Evolutionary conservation across 2,888 invertebrate species (phyloP), one percentile per base, ranked within the genome.

Genomic region (Tanytarsus gracilentus): DNA sequence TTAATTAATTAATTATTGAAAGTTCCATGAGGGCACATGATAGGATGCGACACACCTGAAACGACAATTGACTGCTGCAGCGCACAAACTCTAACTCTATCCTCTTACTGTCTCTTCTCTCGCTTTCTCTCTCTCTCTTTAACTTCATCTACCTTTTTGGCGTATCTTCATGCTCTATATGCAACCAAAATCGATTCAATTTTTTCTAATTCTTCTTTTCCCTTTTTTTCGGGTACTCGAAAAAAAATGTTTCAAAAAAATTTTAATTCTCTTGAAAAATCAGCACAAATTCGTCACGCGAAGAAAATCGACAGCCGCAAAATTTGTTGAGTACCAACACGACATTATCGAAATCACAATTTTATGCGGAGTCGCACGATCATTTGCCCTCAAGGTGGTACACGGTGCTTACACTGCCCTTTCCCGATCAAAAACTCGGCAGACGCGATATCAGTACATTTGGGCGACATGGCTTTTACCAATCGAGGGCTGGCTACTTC

Each of bases 401-500:
- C 79, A 91, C 90, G 64, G 83, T 92, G 69, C 82, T 92, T 74
- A 92, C 92, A 66, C 80, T 92, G 70, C 92, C 92, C 66, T 93
- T 93, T 78, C 90, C 91, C 69, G 92, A 93, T 79, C 91, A 92
- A 79, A 91, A 90, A 74, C 84, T 92, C 69, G 92, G 89, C 67
- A 78, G 90, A 70, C 81, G 92, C 64, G 90, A 92, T 76, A 76
- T 81, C 66, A 77, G 74, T 68, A 78, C 76, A 62, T 78, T 76
- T 66, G 78, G 78, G 65, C 74, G 75, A 62, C 16, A 48, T 58
- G 58, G 58, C 23, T 72, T 74, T 65, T 76, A 77, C 70, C 83
- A 88, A 69, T 83, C 83, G 66, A 81, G 88, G 68, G 91, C 91
- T 68, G 92, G 91, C 70, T 88, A 88, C 78, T 92, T 91, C 81